A percentile compares a stretch with the other conserved stretches of the same genome.
phyloP scores from a whole-genome alignment of 2,797 vertebrate species.

The Micrastur ruficollis region DNA sequence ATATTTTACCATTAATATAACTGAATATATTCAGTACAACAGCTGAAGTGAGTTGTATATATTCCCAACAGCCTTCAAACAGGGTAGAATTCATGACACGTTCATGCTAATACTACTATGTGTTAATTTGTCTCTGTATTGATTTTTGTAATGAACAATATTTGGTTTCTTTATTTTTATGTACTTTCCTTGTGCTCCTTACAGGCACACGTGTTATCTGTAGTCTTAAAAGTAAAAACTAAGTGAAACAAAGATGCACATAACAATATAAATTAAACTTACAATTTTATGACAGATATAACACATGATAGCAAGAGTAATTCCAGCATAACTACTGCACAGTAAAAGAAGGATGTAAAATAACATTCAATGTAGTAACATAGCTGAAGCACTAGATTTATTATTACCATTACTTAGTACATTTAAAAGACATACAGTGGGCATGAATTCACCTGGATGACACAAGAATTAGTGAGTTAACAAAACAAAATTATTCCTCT shows the following conservation, averaged over 20 bases:
- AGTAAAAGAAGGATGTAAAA: not conserved
- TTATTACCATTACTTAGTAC: not conserved
- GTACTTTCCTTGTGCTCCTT: not conserved
- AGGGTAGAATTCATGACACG: not conserved
- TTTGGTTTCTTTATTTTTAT: not conserved
- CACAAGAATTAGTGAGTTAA: not conserved
- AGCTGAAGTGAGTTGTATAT: not conserved
- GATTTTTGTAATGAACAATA: not conserved
- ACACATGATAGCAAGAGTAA: not conserved
- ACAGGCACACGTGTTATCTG: not conserved
- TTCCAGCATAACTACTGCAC: not conserved
- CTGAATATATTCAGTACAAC: not conserved
- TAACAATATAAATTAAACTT: not conserved
- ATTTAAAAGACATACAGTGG: not conserved
- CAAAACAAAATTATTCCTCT: not conserved
- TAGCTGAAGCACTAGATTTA: not conserved
- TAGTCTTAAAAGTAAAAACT: not conserved
- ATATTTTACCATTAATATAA: not conserved
- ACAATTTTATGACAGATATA: not conserved
- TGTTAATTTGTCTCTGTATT: not conserved
- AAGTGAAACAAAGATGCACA: not conserved
- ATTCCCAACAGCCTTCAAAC: not conserved
- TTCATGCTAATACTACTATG: not conserved
- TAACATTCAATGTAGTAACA: not conserved
- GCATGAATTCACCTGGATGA: not conserved